These are phyloP conservation scores for Temnothorax curvispinosus DNA, from an alignment of 1,140 invertebrate species.

Conservation along the genomic window DNA sequence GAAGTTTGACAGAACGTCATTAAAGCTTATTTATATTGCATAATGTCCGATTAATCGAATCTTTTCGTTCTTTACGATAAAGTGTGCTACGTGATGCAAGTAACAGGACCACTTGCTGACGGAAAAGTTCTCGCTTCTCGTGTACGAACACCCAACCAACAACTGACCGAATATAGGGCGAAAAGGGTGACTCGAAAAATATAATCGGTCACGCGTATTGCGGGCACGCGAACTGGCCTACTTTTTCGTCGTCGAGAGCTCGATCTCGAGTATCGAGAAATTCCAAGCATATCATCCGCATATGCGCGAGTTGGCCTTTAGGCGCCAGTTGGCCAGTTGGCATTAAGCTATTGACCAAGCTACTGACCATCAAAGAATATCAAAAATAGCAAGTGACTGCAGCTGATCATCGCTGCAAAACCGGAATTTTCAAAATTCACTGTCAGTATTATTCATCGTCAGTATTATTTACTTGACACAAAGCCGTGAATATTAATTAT, in stretches of 20 bases:
- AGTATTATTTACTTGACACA: neutral
- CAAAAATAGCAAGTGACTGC: neutral
- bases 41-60: neutral
- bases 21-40: neutral
- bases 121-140: constrained; percentile 33
- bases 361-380: neutral
- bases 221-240: constrained; percentile 20
- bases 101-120: constrained; percentile 10
- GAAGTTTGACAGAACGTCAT: neutral
- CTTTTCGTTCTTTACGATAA: constrained; percentile 1
- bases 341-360: constrained; percentile 10
- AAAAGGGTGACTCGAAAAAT: constrained; percentile 38
- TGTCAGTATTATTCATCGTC: neutral
- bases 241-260: constrained; percentile 20
- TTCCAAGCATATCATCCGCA: neutral
- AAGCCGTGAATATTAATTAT: neutral
- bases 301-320: neutral
- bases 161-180: constrained; percentile 27
- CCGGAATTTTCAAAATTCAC: constrained; percentile 23
- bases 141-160: neutral
- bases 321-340: neutral
- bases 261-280: constrained; percentile 27
- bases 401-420: neutral
- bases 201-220: constrained; percentile 15
- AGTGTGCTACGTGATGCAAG: constrained; percentile 16